Evolutionary conservation across 2,888 invertebrate species (phyloP).

Genomic region (Amiota mariae): DNA sequence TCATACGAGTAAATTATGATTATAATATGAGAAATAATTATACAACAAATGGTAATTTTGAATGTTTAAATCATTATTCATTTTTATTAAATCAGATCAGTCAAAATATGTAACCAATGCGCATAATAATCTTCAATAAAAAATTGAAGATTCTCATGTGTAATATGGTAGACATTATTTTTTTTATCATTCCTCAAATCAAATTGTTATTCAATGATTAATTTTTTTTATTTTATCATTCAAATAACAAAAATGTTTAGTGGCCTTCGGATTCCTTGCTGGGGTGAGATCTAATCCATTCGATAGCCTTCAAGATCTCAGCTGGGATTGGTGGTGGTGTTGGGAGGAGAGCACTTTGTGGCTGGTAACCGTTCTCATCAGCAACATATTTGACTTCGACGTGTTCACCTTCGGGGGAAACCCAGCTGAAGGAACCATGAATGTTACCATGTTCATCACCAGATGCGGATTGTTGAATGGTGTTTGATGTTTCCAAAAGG

Average conservation of each 20-base stretch:
- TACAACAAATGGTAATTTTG: not conserved
- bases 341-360: constrained; percentile 52
- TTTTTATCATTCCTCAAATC: not conserved
- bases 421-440: constrained; percentile 55
- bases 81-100: constrained; percentile 8
- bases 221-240: too few relatives aligned
- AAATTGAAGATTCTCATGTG: too few relatives aligned
- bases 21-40: too few relatives aligned
- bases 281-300: constrained; percentile 54
- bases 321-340: constrained; percentile 57
- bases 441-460: constrained; percentile 63
- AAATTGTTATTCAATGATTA: too few relatives aligned
- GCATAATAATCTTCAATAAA: too few relatives aligned
- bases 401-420: constrained; percentile 62
- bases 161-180: too few relatives aligned
- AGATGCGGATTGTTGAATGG: constrained; percentile 40
- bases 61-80: not conserved
- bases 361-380: constrained; percentile 51
- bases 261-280: constrained; percentile 41
- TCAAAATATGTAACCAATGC: not conserved
- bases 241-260: too few relatives aligned
- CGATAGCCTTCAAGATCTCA: constrained; percentile 48
- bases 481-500: constrained; percentile 53
- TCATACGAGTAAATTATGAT: too few relatives aligned
- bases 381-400: constrained; percentile 54